Conservation (phyloP, 2,797 vertebrate genomes). For the Poecilia velifera region DNA sequence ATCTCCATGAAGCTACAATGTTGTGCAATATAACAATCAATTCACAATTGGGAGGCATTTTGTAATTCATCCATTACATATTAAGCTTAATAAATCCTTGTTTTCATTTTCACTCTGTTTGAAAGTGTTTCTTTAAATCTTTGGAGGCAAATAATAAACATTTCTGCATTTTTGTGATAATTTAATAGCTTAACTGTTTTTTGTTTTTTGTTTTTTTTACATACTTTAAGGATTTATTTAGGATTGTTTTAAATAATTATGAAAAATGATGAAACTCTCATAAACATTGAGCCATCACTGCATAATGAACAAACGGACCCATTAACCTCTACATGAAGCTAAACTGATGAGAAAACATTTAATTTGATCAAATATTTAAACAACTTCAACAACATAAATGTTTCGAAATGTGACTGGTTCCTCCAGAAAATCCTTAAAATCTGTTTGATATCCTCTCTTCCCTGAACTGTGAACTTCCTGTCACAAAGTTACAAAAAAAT, state of each 20-base stretch:
- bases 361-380: neutral
- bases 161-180: neutral
- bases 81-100: neutral
- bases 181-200: neutral
- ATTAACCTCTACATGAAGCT: neutral
- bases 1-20: neutral
- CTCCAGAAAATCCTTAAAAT: neutral
- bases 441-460: neutral
- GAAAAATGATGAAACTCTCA: neutral
- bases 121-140: neutral
- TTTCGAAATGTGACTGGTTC: neutral
- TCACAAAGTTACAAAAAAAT: slow-evolving; percentile 26
- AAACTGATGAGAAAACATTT: neutral
- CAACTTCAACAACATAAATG: neutral
- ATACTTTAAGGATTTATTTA: neutral
- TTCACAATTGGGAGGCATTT: neutral
- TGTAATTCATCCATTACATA: neutral
- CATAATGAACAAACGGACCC: neutral
- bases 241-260: neutral
- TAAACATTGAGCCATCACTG: neutral
- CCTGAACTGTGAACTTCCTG: neutral
- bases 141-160: neutral
- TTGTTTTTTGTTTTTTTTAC: neutral
- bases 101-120: neutral
- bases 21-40: neutral